Evolutionary conservation across 2,797 vertebrate genomes (phyloP).

Genomic region (Gallinago stenura): DNA sequence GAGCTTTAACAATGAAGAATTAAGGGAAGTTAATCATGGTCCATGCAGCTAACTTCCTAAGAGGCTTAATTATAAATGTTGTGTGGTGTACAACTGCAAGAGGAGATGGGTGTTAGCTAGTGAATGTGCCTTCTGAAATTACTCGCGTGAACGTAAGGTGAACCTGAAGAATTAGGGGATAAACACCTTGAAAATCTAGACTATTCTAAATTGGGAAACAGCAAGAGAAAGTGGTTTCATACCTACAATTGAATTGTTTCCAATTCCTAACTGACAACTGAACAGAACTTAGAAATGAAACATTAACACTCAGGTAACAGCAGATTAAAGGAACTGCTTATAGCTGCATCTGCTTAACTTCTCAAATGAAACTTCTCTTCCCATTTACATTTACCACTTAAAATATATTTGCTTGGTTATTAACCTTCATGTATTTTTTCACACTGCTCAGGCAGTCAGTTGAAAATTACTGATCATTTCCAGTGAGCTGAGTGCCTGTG

Average conservation of each 20-base stretch:
- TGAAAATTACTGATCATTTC: slow-evolving; percentile 19
- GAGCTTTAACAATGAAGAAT: slow-evolving; percentile 49
- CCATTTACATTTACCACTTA: slow-evolving; percentile 1
- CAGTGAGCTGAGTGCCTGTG: background rate
- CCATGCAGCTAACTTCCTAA: slow-evolving; percentile 27
- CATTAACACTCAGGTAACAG: background rate
- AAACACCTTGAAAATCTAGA: slow-evolving; percentile 19
- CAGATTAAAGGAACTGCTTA: background rate
- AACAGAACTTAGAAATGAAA: slow-evolving; percentile 17
- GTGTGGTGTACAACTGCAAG: background rate
- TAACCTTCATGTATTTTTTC: background rate
- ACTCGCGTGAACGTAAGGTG: background rate
- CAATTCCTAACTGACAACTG: background rate
- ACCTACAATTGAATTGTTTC: background rate
- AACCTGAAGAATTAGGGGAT: background rate
- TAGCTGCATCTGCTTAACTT: slow-evolving; percentile 24
- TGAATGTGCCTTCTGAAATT: slow-evolving; percentile 40
- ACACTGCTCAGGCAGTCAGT: background rate
- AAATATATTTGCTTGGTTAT: slow-evolving; percentile 17
- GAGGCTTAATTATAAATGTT: slow-evolving; percentile 69
- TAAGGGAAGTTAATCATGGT: slow-evolving; percentile 46
- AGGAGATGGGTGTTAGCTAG: slow-evolving; percentile 11
- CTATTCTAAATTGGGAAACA: background rate
- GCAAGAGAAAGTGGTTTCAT: background rate
- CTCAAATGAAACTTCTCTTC: slow-evolving; percentile 3